Evolutionary conservation across 2,888 invertebrate genomes (phyloP), one percentile per base, ranked within the genome.

Genomic region (Zhengitettix transpicula): DNA sequence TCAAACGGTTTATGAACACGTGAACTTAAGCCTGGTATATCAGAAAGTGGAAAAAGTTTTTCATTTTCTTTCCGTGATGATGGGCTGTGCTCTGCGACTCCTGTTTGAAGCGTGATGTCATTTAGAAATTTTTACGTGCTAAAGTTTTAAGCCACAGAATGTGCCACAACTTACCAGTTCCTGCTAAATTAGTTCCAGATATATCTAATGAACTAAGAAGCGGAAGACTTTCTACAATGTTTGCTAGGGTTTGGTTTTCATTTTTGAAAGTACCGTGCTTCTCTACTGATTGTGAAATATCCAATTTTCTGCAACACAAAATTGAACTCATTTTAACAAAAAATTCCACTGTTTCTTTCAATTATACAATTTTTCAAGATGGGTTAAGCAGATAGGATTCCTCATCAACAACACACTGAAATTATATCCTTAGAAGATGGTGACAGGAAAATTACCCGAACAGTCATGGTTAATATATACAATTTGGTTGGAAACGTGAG

Each of bases 161-260:
- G 14, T 9, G 11, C 28, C 59, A 12, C 28, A 12, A 65, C 40
- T 66, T 66, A 55, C 90, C 90, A 58, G 83, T 82, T 14, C 95
- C 93, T 52, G 95, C 93, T 64, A 98, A 77, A 77, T 98, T 96
- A 16, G 97, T 97, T 14, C 95, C 95, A 7, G 96, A 94, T 70
- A 98, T 93, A 74, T 98, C 97, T 67, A 98, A 75, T 40, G 89
- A 89, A 52, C 81, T 81, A 61, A 98, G 75, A 57, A 81, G 72
- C 0, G 88, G 87, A 67, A 98, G 77, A 69, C 77, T 82, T 57
- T 79, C 77, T 12, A 95, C 83, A 47, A 98, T 75, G 65, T 79
- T 78, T 28, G 81, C 76, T 52, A 98, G 74, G 42, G 84, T 76
- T 63, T 81, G 77, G 73, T 87, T 89, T 5, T 91, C 89, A 66